A percentile compares a stretch with the other conserved stretches of the same genome.
These are phyloP conservation scores for Apotomis betuletana DNA, from an alignment of 2,888 invertebrate genomes.

Conservation along the genomic window DNA sequence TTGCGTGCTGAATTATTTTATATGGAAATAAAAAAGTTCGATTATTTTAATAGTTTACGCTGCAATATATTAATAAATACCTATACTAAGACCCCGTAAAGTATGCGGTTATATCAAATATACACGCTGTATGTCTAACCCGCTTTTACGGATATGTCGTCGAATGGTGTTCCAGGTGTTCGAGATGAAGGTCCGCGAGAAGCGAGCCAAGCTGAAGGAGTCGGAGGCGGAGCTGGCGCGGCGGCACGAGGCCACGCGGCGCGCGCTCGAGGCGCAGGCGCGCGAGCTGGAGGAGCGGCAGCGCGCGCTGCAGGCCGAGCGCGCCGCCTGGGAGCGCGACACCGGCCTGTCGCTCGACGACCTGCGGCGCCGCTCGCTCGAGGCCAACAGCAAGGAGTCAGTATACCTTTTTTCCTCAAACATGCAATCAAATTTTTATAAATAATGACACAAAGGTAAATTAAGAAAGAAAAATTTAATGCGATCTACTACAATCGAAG, in stretches of 20 bases:
- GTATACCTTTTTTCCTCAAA: not conserved
- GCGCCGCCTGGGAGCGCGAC: conserved; percentile 94
- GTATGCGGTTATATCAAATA: no score
- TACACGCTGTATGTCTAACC: no score
- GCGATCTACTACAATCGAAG: no score
- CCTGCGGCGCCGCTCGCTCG: conserved; percentile 92
- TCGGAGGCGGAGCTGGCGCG: conserved; percentile 96
- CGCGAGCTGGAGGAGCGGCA: conserved; percentile 92
- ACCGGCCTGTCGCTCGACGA: conserved; percentile 95
- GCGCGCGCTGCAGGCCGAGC: conserved; percentile 92
- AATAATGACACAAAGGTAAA: no score
- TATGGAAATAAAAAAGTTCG: no score
- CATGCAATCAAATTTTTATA: no score
- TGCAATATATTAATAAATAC: no score
- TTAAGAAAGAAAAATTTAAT: no score
- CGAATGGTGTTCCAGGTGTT: conserved; percentile 85
- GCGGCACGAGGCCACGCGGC: conserved; percentile 91
- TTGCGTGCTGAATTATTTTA: no score
- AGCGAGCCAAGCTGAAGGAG: conserved; percentile 97
- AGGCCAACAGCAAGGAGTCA: conserved; percentile 95
- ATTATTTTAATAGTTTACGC: no score
- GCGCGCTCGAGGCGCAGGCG: conserved; percentile 93
- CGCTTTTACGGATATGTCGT: not conserved
- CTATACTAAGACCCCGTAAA: no score
- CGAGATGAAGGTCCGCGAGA: conserved; percentile 98